Evolutionary conservation across 2,888 invertebrate genomes (phyloP).

Genomic region (Drosophila mercatorum): DNA sequence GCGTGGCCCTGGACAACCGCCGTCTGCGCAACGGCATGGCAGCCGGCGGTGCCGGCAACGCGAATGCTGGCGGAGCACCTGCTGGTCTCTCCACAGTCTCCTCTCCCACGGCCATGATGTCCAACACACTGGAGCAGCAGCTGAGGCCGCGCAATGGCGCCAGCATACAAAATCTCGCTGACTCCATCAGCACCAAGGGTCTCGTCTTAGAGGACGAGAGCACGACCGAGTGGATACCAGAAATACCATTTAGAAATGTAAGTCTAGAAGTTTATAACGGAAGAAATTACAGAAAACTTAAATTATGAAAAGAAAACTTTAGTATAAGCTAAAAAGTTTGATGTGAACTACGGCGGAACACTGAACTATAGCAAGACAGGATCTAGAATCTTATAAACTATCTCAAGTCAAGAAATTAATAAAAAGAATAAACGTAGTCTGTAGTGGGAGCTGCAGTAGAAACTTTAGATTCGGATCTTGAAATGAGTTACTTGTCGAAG

Average conservation of each 20-base stretch:
- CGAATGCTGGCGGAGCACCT: conserved; percentile 20
- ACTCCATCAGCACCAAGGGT: conserved; percentile 84
- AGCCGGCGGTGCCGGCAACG: conserved; percentile 21
- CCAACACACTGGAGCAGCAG: conserved; percentile 62
- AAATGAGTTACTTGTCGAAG: too few species aligned
- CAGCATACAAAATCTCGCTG: conserved; percentile 67
- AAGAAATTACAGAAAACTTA: neutral
- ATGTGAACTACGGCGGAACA: too few species aligned
- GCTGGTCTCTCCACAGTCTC: conserved; percentile 64
- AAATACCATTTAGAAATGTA: conserved; percentile 96
- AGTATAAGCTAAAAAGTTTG: too few species aligned
- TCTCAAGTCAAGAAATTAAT: too few species aligned
- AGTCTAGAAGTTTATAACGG: conserved; percentile 44
- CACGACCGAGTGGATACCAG: conserved; percentile 94
- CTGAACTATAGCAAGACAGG: too few species aligned
- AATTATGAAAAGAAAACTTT: too few species aligned
- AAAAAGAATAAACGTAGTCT: too few species aligned
- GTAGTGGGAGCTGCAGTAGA: too few species aligned
- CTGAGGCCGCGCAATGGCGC: conserved; percentile 63
- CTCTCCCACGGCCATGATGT: conserved; percentile 74
- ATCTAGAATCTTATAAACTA: too few species aligned
- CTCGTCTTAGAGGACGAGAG: conserved; percentile 90
- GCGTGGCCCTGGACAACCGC: conserved; percentile 71
- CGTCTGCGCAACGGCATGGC: conserved; percentile 62
- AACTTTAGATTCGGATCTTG: too few species aligned